These are phyloP conservation scores for Darevskia mixta DNA, from an alignment of 2,797 vertebrate species.

Conservation along the genomic window DNA sequence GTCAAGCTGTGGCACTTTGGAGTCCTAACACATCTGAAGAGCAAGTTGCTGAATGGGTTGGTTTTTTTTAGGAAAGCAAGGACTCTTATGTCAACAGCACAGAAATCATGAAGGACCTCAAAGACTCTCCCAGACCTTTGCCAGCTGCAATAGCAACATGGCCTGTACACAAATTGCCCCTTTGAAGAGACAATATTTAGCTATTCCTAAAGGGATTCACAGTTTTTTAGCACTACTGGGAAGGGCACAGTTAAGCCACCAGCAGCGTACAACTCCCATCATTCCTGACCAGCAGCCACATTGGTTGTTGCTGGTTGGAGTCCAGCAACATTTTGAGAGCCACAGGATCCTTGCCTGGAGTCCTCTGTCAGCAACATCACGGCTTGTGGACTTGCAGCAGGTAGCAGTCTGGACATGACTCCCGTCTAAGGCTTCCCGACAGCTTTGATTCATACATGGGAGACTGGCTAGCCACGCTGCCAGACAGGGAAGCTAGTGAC, in stretches of 20 bases:
- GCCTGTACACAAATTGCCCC: too few relatives aligned
- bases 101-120: neutral
- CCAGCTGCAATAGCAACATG: neutral
- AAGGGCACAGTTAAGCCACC: neutral
- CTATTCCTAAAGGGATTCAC: neutral
- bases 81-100: neutral
- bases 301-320: neutral
- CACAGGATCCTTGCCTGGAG: neutral
- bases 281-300: neutral
- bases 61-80: neutral
- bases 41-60: neutral
- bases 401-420: neutral
- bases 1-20: neutral
- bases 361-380: neutral
- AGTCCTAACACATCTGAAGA: neutral
- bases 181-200: neutral
- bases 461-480: neutral
- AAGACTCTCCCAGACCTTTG: neutral
- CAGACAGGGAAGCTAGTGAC: neutral
- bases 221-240: neutral
- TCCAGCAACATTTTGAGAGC: neutral
- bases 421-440: neutral
- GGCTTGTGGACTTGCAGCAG: neutral
- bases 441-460: too few relatives aligned
- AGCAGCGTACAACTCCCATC: neutral